Percentiles rank a stretch among this genome's conserved stretches.
phyloP scores from a whole-genome alignment of 2,888 invertebrate species.

The Nomada ruficornis region DNA sequence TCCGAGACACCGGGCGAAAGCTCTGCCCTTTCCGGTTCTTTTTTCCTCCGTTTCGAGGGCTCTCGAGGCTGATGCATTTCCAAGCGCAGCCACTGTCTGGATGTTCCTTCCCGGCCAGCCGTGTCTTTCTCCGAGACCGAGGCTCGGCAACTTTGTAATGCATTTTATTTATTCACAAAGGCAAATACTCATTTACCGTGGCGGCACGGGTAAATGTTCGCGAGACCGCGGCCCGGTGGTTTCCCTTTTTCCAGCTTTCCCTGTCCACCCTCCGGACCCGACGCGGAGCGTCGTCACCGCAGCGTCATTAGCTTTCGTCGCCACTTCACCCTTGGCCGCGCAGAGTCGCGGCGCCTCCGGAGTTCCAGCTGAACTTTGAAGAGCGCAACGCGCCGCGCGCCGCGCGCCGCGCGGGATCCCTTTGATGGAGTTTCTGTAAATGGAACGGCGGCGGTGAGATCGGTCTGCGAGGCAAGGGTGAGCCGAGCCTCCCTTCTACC shows the following conservation, averaged over 20 bases:
- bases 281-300: slow-evolving; percentile 21
- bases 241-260: slow-evolving; percentile 44
- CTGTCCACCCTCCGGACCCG: neutral
- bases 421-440: slow-evolving; percentile 84
- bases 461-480: slow-evolving; percentile 42
- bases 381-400: slow-evolving; percentile 77
- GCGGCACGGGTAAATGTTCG: slow-evolving; percentile 71
- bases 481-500: neutral
- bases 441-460: slow-evolving; percentile 76
- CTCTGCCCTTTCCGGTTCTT: slow-evolving; percentile 30
- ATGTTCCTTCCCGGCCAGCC: slow-evolving; percentile 22
- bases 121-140: slow-evolving; percentile 7
- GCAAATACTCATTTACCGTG: slow-evolving; percentile 82
- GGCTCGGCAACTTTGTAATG: slow-evolving; percentile 79
- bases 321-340: slow-evolving; percentile 57
- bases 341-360: slow-evolving; percentile 39
- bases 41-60: slow-evolving; percentile 41
- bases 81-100: slow-evolving; percentile 14
- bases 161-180: slow-evolving; percentile 84
- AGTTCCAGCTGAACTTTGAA: slow-evolving; percentile 67
- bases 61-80: slow-evolving; percentile 31
- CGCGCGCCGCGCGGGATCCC: slow-evolving; percentile 78
- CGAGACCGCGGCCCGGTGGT: slow-evolving; percentile 30
- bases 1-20: slow-evolving; percentile 1
- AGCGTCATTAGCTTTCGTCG: slow-evolving; percentile 61